Evolutionary conservation across 2,888 invertebrate species (phyloP), one percentile per base, ranked within the genome.

Genomic region (Sericinus montela): DNA sequence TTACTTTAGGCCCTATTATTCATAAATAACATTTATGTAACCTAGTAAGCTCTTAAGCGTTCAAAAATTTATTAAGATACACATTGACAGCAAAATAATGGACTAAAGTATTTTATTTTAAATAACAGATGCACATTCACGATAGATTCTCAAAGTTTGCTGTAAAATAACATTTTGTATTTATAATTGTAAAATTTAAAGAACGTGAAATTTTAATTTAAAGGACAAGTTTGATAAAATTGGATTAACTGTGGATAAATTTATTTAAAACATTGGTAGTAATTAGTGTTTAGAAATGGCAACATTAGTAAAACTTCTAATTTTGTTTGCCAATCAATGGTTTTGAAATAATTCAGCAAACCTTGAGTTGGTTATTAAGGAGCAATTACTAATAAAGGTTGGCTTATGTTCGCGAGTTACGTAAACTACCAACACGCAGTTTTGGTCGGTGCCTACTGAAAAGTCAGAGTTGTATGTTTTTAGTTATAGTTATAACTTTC

Each of bases 11-110:
- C 49, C 44, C 11, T n/a, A 32, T 15, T 14, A 29, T 14, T 16
- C 34, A 34, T 25, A 43, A 43, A 48, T 15, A 35, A 29, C 34
- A 38, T 30, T 23, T 25, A 16, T 42, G 38, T 42, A 48, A 37
- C 28, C 49, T 49, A 49, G 29, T 44, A 49, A 49, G 44, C 49
- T 49, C 49, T 38, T 16, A 49, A 44, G 49, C 49, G 34, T 44
- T 41, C 9, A 19, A 28, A 30, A 43, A 11, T 34, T 11, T 16
- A 34, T 19, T n/a, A 13, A 23, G n/a, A 36, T 19, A 32, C 38
- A 44, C 28, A 48, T 38, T 15, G 29, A 44, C 28, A 13, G 43
- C 25, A 32, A 5, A 32, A 29, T 4, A n/a, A 29, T 29, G n/a
- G n/a, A n/a, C 10, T n/a, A 29, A 9, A 4, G 14, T 7, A 36